Evolutionary conservation across 2,797 vertebrate genomes (phyloP).

Genomic region (Labeo calbasu): DNA sequence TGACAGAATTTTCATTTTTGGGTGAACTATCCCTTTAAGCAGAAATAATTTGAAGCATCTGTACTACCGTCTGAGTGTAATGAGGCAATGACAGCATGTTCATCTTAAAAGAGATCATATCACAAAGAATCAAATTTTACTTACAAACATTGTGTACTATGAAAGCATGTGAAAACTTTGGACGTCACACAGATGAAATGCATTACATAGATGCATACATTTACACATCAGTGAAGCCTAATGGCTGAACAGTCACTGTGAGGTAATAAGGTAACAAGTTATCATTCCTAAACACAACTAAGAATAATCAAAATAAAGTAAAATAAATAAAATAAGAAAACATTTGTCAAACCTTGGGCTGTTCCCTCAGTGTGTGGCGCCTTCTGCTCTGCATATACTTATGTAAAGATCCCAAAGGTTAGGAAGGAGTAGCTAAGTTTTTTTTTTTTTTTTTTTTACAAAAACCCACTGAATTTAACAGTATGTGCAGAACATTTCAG

Average conservation of each 20-base stretch:
- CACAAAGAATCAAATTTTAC: not conserved
- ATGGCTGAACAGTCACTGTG: not conserved
- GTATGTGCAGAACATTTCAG: not conserved
- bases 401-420: not conserved
- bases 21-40: too few species aligned
- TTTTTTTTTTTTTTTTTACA: too few species aligned
- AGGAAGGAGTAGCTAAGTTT: not conserved
- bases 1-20: too few species aligned
- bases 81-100: not conserved
- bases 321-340: not conserved
- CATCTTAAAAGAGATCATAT: too few species aligned
- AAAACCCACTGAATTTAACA: not conserved
- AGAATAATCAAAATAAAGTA: not conserved
- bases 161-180: not conserved
- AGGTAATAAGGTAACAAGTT: not conserved
- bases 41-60: not conserved
- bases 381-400: not conserved
- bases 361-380: not conserved
- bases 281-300: not conserved
- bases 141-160: not conserved
- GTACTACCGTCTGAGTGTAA: not conserved
- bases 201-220: not conserved
- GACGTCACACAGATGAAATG: not conserved
- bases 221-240: constrained; percentile 3
- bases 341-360: not conserved